Conservation (phyloP, 2,888 invertebrate species). For the Muschampia plurimacula region DNA sequence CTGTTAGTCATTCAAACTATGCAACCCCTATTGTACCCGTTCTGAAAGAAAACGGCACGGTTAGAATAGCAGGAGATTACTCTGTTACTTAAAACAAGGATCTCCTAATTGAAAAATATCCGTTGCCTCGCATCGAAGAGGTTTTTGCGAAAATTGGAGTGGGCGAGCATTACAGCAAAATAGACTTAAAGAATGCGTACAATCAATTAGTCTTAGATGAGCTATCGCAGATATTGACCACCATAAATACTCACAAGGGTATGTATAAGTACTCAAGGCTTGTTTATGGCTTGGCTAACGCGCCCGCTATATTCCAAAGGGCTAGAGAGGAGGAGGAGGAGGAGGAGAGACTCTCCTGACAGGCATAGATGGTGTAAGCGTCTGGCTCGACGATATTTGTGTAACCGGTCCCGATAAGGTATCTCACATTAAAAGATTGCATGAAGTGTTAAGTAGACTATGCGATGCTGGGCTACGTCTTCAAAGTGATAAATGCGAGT, state of each 20-base stretch:
- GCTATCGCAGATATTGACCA: conserved; percentile 35
- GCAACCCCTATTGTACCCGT: conserved; percentile 38
- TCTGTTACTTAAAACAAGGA: conserved; percentile 50
- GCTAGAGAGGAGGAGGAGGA: no score
- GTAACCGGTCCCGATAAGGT: conserved; percentile 39
- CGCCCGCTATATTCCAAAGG: conserved; percentile 45
- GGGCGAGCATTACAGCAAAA: conserved; percentile 42
- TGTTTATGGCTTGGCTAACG: conserved; percentile 45
- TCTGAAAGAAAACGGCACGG: conserved; percentile 37
- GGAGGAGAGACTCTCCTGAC: conserved; percentile 41
- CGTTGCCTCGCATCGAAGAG: conserved; percentile 47
- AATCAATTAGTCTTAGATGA: conserved; percentile 44
- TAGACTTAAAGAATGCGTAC: conserved; percentile 46
- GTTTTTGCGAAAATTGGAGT: conserved; percentile 47
- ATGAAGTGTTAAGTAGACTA: background rate
- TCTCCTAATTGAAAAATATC: conserved; percentile 49
- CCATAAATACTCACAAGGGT: conserved; percentile 34
- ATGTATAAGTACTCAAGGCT: conserved; percentile 43
- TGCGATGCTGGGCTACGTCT: conserved; percentile 6
- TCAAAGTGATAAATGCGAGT: conserved; percentile 13
- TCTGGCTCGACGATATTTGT: conserved; percentile 44
- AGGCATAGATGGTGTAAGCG: conserved; percentile 43
- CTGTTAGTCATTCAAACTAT: conserved; percentile 24
- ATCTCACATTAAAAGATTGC: background rate
- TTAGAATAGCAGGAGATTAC: conserved; percentile 46